These are phyloP conservation scores for Benthosema pterotum DNA, from an alignment of 2,797 vertebrate genomes.

Conservation along the genomic window DNA sequence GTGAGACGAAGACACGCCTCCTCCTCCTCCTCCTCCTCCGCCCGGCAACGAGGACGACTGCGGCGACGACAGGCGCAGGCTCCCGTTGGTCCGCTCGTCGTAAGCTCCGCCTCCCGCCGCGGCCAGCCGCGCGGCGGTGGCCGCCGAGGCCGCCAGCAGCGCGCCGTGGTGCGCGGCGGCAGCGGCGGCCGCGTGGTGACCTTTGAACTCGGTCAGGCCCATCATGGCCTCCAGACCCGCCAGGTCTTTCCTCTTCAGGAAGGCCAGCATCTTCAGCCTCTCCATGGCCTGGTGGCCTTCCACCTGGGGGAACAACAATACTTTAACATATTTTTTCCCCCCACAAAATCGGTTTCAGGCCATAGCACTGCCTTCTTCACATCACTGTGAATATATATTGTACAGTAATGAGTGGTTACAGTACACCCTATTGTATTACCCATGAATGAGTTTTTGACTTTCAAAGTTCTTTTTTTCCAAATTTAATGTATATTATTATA, in stretches of 20 bases:
- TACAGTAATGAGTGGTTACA: too few species aligned
- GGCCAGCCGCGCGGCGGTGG: background rate
- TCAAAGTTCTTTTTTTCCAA: too few species aligned
- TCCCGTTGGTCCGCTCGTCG: slow-evolving; percentile 93
- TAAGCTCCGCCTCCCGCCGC: slow-evolving; percentile 63
- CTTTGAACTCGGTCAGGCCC: slow-evolving; percentile 20
- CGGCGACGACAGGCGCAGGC: slow-evolving; percentile 67
- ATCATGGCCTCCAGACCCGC: slow-evolving; percentile 76
- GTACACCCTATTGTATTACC: too few species aligned
- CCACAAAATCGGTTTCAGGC: too few species aligned
- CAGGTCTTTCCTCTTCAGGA: slow-evolving; percentile 94
- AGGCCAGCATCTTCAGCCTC: slow-evolving; percentile 93
- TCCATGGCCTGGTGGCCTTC: slow-evolving; percentile 97
- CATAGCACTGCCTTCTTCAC: too few species aligned
- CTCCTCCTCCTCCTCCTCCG: too few species aligned
- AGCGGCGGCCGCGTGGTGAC: slow-evolving; percentile 66
- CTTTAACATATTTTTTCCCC: too few species aligned
- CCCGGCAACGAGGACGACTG: background rate
- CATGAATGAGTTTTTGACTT: too few species aligned
- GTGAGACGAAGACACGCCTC: slow-evolving; percentile 52
- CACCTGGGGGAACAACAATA: slow-evolving; percentile 62
- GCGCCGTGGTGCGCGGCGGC: slow-evolving; percentile 44
- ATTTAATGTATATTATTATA: too few species aligned
- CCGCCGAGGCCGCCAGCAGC: slow-evolving; percentile 48
- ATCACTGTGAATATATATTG: too few species aligned